Percentiles rank a stretch among this genome's conserved stretches.
These are phyloP conservation scores for Microtus montanus DNA, from an alignment of 2,113 vertebrate species.

Conservation along the genomic window DNA sequence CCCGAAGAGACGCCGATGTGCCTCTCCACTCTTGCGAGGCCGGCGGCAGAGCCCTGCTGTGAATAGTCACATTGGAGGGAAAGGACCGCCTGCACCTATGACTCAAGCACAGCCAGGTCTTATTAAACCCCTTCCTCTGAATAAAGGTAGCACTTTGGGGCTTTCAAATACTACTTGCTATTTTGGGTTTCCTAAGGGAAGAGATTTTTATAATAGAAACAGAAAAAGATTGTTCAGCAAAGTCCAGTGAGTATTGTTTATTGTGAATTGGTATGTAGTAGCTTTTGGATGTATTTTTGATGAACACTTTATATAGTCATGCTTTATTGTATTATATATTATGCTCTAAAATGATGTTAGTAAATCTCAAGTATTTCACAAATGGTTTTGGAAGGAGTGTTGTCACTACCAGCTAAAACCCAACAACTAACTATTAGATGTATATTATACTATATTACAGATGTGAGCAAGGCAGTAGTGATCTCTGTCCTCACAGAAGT, in stretches of 20 bases:
- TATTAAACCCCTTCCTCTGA: slow-evolving; percentile 83
- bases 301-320: not conserved
- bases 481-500: not conserved
- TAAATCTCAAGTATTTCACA: slow-evolving; percentile 25
- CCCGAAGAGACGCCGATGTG: slow-evolving; percentile 87
- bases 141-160: slow-evolving; percentile 84
- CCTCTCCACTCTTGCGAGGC: slow-evolving; percentile 86
- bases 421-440: slow-evolving; percentile 30
- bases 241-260: not conserved
- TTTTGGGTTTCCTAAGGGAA: slow-evolving; percentile 40
- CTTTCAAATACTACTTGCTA: not conserved
- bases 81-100: slow-evolving; percentile 83
- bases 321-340: not conserved
- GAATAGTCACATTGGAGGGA: slow-evolving; percentile 87
- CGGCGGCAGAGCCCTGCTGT: slow-evolving; percentile 82
- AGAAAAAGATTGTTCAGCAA: not conserved
- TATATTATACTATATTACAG: not conserved
- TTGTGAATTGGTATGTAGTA: slow-evolving; percentile 30
- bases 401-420: not conserved
- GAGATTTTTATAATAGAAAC: slow-evolving; percentile 40
- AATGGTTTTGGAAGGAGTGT: slow-evolving; percentile 16
- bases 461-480: not conserved
- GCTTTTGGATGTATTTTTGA: slow-evolving; percentile 1
- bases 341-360: slow-evolving; percentile 32
- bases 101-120: slow-evolving; percentile 83